Evolutionary conservation across 2,797 vertebrate species (phyloP), one percentile per base, ranked within the genome.

Genomic region (Sardinella longiceps): DNA sequence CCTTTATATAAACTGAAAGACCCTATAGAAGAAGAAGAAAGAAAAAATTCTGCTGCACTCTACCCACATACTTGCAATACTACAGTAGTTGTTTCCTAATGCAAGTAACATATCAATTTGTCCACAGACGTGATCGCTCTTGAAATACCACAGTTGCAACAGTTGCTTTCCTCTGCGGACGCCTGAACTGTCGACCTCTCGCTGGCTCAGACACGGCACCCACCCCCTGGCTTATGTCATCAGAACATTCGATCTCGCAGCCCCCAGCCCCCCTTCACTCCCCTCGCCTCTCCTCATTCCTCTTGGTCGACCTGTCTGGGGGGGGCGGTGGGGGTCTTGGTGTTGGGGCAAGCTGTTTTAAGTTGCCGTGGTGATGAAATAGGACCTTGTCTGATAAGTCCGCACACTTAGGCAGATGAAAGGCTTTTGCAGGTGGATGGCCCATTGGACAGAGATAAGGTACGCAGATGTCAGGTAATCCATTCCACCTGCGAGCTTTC

Each of bases 361-460:
- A 82, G 77, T 80, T 80, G 80, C 81, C 46, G 88, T 87, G 82
- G 81, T 85, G 88, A 5, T 84, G 82, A 87, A 87, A 84, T 39
- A 84, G 81, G 50, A 43, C 30, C 70, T 77, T 77, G 70, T 74
- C 77, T 82, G 85, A 60, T 84, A 80, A 85, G 28, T 85, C 25
- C 45, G n/a, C 80, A 81, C 80, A 81, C 66, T 63, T 63, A 58
- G 51, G 45, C 23, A 80, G 70, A 85, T 84, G 84, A 88, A 77
- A 66, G 70, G 12, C 20, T 50, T 74, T 84, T 77, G 84, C 84
- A 87, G 83, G 84, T 85, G 81, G 63, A 83, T 50, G 45, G 50
- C 12, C 84, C 85, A 46, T 81, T 83, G 80, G 80, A 84, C 50
- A n/a, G 30, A 84, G 88, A 88, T 86, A 86, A 85, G 81, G 80